Evolutionary conservation across 2,888 invertebrate species (phyloP).

Genomic region (Eupithecia centaureata): DNA sequence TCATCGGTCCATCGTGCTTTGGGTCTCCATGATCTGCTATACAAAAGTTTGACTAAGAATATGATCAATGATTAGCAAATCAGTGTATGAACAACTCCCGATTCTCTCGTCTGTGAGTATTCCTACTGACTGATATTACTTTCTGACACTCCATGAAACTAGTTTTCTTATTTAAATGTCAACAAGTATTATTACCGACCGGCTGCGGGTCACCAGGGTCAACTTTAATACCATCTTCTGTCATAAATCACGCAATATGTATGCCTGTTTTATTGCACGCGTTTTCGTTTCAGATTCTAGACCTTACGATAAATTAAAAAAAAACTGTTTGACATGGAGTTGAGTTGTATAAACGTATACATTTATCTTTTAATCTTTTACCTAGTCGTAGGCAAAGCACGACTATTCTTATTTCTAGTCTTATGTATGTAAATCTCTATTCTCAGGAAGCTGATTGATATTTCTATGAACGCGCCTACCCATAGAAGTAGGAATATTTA

Average conservation of each 20-base stretch:
- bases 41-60: too few relatives aligned
- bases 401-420: too few relatives aligned
- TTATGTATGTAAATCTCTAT: too few relatives aligned
- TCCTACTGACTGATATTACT: conserved; percentile 17
- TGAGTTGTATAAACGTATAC: too few relatives aligned
- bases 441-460: too few relatives aligned
- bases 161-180: conserved; percentile 74
- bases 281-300: background rate
- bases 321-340: background rate
- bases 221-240: conserved; percentile 47
- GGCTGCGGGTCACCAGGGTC: conserved; percentile 63
- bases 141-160: conserved; percentile 59
- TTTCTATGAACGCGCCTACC: too few relatives aligned
- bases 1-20: too few relatives aligned
- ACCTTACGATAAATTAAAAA: background rate
- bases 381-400: too few relatives aligned
- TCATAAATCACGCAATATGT: conserved; percentile 35
- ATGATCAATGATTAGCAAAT: background rate
- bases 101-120: background rate
- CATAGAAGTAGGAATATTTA: too few relatives aligned
- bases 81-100: background rate
- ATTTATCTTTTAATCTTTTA: too few relatives aligned
- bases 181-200: conserved; percentile 73
- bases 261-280: conserved; percentile 5
- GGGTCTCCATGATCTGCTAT: too few relatives aligned